These are phyloP conservation scores for Torymus auratus DNA, from an alignment of 2,888 invertebrate species.

Conservation along the genomic window DNA sequence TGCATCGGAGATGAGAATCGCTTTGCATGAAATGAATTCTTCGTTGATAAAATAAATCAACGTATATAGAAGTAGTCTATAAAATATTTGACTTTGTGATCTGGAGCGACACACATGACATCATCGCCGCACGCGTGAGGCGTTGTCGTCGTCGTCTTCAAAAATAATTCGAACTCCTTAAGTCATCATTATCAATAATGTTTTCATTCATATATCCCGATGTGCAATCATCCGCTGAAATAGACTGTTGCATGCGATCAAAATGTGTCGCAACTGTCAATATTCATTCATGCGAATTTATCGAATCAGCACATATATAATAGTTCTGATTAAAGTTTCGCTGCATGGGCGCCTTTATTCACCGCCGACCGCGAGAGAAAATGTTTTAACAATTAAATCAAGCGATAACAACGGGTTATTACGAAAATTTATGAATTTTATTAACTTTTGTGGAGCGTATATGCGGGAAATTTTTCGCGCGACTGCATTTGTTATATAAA, in stretches of 20 bases:
- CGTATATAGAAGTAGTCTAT: neutral
- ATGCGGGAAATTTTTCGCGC: no score
- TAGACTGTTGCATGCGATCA: constrained; percentile 10
- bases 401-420: no score
- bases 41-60: no score
- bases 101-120: constrained; percentile 7
- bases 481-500: no score
- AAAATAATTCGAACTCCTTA: constrained; percentile 10
- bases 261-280: constrained; percentile 39
- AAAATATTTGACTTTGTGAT: constrained; percentile 15
- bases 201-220: constrained; percentile 32
- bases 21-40: no score
- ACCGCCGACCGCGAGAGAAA: no score
- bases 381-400: no score
- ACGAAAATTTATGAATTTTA: no score
- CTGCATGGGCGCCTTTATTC: no score
- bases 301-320: neutral
- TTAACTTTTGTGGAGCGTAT: no score
- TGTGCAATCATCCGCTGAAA: constrained; percentile 27
- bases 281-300: neutral
- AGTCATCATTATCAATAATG: constrained; percentile 13
- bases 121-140: neutral
- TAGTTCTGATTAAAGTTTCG: no score
- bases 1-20: neutral
- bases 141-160: neutral